Evolutionary conservation across 2,888 invertebrate genomes (phyloP), one percentile per base, ranked within the genome.

Genomic region (Spodoptera littoralis): DNA sequence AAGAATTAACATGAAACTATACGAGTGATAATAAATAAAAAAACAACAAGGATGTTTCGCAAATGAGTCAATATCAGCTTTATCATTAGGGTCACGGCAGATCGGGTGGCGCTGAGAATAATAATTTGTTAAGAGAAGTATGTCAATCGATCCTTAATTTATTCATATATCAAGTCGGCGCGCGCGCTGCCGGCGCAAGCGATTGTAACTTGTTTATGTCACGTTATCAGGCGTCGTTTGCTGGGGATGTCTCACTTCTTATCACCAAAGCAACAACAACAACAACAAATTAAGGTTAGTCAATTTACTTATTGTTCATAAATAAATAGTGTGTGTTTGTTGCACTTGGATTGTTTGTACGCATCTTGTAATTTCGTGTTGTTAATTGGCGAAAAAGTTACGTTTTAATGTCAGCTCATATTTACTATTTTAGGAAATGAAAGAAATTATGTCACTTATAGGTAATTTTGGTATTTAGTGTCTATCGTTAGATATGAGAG

Each of bases 221-320:
- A n/a, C 13, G 46, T 79, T 84, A 85, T 84, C 84, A 79, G 82
- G 81, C 84, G 84, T 78, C 81, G 63, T 60, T 44, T 27, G 47
- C 60, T 73, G 83, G 84, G 84, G 82, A 82, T 86, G 86, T 82
- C 82, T 83, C 76, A 59, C 56, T 71, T 65, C 71, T 82, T 88
- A 88, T 87, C 87, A 69, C 57, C 54, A 61, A 76, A 67, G 67
- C 44, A 71, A 81, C 81, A 85, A 87, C 81, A 85, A 87, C 81
- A 89, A 89, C 87, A 89, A 85, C 85, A 86, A 82, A 87, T 87
- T 88, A 87, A 86, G 84, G 85, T 85, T 89, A 87, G 81, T 63
- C 80, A 84, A 87, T 82, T 85, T 77, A 85, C 72, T 82, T 85
- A 85, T 79, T 77, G 84, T 80, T 70, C 73, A 77, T 79, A 79